phyloP scores from a whole-genome alignment of 2,888 invertebrate genomes.

The Auanema freiburgensis region DNA sequence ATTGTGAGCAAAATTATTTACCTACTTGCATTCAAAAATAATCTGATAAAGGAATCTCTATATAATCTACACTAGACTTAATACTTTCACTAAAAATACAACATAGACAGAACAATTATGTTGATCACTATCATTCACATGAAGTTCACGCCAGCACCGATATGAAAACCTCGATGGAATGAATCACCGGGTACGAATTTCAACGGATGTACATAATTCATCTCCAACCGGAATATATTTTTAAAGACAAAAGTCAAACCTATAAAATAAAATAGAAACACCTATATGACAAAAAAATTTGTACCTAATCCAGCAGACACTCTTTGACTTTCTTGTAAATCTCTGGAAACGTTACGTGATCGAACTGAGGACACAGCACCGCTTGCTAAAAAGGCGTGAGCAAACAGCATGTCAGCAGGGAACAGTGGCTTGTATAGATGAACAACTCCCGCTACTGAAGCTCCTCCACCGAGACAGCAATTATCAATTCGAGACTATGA shows the following conservation, averaged over 20 bases:
- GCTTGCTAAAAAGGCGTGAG: constrained; percentile 83
- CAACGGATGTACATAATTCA: constrained; percentile 88
- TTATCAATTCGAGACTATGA: constrained; percentile 76
- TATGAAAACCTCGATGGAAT: constrained; percentile 53
- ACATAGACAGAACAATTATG: background rate
- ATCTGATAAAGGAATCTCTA: constrained; percentile 3
- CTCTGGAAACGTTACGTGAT: constrained; percentile 42
- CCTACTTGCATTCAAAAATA: background rate
- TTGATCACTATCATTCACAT: constrained; percentile 32
- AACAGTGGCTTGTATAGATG: constrained; percentile 84
- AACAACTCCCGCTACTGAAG: constrained; percentile 83
- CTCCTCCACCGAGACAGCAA: constrained; percentile 69
- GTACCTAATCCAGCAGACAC: constrained; percentile 74
- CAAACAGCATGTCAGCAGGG: constrained; percentile 75
- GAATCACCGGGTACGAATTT: constrained; percentile 68
- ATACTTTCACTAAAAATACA: background rate
- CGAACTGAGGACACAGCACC: constrained; percentile 54
- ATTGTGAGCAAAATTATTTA: too few relatives aligned
- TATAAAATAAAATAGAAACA: constrained; percentile 19
- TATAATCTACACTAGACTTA: constrained; percentile 8
- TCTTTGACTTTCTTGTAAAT: constrained; percentile 66
- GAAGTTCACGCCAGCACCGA: constrained; percentile 59
- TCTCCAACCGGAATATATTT: constrained; percentile 73
- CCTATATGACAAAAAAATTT: background rate
- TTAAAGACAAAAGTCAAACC: constrained; percentile 46